A percentile compares a stretch with the other conserved stretches of the same genome.
phyloP scores from a whole-genome alignment of 2,888 invertebrate species.

The Oscheius sp. region DNA sequence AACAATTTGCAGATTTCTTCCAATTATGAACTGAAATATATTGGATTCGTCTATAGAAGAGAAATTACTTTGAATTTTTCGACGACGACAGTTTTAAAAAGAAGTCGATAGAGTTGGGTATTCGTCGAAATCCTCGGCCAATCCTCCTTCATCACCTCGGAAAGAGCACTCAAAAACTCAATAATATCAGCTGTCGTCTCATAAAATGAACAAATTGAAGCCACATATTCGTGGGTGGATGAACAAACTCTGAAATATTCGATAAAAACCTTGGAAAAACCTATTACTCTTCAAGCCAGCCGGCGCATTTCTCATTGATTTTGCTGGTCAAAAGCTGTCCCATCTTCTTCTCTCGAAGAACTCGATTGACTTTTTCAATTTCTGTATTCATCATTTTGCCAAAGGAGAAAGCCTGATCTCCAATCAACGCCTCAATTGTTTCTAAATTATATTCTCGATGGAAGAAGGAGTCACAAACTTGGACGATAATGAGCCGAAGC shows the following conservation, averaged over 20 bases:
- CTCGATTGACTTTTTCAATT: slow-evolving; percentile 39
- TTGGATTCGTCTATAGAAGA: neutral
- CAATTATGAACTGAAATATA: slow-evolving; percentile 19
- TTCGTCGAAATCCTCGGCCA: slow-evolving; percentile 57
- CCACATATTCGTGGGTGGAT: slow-evolving; percentile 48
- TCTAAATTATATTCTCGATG: slow-evolving; percentile 3
- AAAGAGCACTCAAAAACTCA: slow-evolving; percentile 61
- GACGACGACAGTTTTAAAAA: slow-evolving; percentile 40
- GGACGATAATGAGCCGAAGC: slow-evolving; percentile 41
- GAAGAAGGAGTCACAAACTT: slow-evolving; percentile 25
- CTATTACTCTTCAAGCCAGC: slow-evolving; percentile 25
- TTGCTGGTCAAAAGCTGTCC: slow-evolving; percentile 27
- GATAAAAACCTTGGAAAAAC: neutral
- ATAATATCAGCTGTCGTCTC: slow-evolving; percentile 61
- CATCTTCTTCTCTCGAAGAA: slow-evolving; percentile 17
- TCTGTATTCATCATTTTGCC: slow-evolving; percentile 42
- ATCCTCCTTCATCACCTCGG: slow-evolving; percentile 50
- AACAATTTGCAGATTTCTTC: slow-evolving; percentile 17
- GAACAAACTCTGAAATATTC: slow-evolving; percentile 49
- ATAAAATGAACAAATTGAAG: slow-evolving; percentile 60
- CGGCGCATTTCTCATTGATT: slow-evolving; percentile 26
- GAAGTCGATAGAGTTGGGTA: slow-evolving; percentile 38
- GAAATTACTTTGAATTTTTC: slow-evolving; percentile 40
- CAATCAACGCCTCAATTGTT: slow-evolving; percentile 20
- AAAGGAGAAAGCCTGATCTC: slow-evolving; percentile 44